A percentile compares a stretch with the other conserved stretches of the same genome.
Evolutionary conservation across 2,797 vertebrate genomes (phyloP).

Genomic region (Syngnathus acus): DNA sequence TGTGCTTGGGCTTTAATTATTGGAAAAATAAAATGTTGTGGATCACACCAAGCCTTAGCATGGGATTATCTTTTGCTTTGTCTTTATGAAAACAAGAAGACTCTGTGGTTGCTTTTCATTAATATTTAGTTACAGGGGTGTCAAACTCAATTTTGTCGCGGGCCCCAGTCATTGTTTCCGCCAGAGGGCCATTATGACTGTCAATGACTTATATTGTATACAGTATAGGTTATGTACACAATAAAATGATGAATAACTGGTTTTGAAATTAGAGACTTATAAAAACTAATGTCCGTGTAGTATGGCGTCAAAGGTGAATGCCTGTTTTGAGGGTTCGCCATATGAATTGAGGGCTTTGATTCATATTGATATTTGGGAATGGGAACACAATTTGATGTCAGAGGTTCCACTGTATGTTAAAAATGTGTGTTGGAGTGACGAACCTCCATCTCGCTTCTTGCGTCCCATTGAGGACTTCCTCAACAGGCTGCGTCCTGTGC

Average conservation of each 20-base stretch:
- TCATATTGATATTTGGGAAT: background rate
- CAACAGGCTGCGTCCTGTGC: constrained; percentile 83
- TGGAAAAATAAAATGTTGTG: background rate
- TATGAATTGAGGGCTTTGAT: background rate
- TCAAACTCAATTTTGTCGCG: too few species aligned
- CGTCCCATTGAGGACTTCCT: constrained; percentile 85
- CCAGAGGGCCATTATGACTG: too few species aligned
- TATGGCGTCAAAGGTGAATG: background rate
- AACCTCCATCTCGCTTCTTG: constrained; percentile 83
- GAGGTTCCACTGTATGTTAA: background rate
- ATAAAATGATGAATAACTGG: too few species aligned
- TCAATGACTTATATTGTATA: too few species aligned
- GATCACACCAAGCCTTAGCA: background rate
- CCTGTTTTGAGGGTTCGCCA: background rate
- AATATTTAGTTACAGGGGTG: too few species aligned
- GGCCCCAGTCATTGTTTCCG: too few species aligned
- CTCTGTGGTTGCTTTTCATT: too few species aligned
- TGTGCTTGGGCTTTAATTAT: background rate
- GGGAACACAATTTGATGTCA: background rate
- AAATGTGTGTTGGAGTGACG: constrained; percentile 26
- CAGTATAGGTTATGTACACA: too few species aligned
- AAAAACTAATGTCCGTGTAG: too few species aligned
- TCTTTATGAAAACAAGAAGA: background rate
- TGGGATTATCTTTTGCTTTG: background rate
- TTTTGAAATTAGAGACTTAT: too few species aligned